These are phyloP conservation scores for Oscarella lobularis DNA, from an alignment of 37 sponge, comb jelly and placozoan genomes.

Conservation along the genomic window DNA sequence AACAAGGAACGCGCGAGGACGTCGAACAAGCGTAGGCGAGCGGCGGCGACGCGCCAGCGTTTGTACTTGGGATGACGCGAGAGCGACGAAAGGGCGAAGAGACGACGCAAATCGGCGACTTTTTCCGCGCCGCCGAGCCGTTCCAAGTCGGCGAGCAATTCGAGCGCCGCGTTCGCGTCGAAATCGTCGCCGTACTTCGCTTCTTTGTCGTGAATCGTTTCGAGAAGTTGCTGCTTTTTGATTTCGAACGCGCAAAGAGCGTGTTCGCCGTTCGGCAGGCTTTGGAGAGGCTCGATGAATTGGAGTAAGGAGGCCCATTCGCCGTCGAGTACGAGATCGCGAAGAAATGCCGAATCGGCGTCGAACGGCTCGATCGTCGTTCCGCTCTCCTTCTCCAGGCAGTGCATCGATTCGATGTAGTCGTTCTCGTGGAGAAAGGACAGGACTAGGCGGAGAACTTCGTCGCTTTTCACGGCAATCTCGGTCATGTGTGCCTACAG, in stretches of 20 bases:
- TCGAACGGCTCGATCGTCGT: not conserved
- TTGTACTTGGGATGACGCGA: not conserved
- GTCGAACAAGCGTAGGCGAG: not conserved
- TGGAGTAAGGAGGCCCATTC: not conserved
- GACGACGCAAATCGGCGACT: not conserved
- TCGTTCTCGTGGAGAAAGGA: not conserved
- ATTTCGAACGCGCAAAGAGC: not conserved
- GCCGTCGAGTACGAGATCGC: not conserved
- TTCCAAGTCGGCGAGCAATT: not conserved
- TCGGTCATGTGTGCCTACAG: too few relatives aligned
- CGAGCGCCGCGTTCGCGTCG: not conserved
- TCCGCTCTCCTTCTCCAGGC: not conserved
- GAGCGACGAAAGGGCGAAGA: not conserved
- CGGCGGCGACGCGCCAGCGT: not conserved
- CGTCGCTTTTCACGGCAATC: too few relatives aligned
- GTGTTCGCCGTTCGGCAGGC: not conserved
- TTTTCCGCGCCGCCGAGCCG: not conserved
- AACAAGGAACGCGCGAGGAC: not conserved
- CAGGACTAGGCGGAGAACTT: not conserved
- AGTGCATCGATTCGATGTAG: not conserved
- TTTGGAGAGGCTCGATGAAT: not conserved
- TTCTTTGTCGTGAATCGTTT: not conserved
- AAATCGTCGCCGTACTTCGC: not conserved
- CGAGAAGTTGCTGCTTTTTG: not conserved
- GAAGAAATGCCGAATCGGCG: not conserved